Evolutionary conservation across 2,888 invertebrate genomes (phyloP), one percentile per base, ranked within the genome.

Genomic region (Dexiosoma caninum): DNA sequence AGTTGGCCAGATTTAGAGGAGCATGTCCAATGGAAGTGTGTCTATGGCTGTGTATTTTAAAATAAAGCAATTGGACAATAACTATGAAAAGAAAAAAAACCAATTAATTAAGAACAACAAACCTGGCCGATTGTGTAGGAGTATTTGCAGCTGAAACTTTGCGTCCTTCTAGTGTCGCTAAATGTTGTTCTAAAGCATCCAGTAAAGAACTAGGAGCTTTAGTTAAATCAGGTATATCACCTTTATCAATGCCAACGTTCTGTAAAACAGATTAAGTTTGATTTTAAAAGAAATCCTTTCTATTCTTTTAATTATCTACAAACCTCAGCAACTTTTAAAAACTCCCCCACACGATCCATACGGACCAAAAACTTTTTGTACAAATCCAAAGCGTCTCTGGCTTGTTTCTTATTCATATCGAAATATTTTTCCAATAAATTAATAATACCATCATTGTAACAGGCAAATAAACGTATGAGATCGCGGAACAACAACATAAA

Each of bases 401-500:
- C 97, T 90, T 98, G 97, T 91, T 99, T 99, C 91, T 99, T 99
- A 92, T 98, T 98, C 98, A 99, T 99, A 91, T 98, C 98, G 91
- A 99, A 99, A 92, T 97, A 99, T 91, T 99, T 99, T 92, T 99
- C 99, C 91, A 99, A 92, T 85, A 99, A 93, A 92, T 99, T 99
- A 87, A 99, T 99, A 86, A 99, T 97, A 84, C 98, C 99, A 91
- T 99, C 99, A 91, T 99, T 99, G 92, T 99, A 99, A 91, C 99
- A 98, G 81, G 99, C 99, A 92, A 99, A 99, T 85, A 99, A 93
- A 83, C 99, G 94, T 89, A 99, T 99, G 89, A 99, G 94, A 93
- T 99, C 99, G 90, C 99, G 94, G 92, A 99, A 99, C 82, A 99
- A 93, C 84, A 99, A 93, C 96, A 99, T 98, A 91, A 99, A 99